These are phyloP conservation scores for Axea sp. DNA, from an alignment of 2,888 invertebrate genomes.

Conservation along the genomic window DNA sequence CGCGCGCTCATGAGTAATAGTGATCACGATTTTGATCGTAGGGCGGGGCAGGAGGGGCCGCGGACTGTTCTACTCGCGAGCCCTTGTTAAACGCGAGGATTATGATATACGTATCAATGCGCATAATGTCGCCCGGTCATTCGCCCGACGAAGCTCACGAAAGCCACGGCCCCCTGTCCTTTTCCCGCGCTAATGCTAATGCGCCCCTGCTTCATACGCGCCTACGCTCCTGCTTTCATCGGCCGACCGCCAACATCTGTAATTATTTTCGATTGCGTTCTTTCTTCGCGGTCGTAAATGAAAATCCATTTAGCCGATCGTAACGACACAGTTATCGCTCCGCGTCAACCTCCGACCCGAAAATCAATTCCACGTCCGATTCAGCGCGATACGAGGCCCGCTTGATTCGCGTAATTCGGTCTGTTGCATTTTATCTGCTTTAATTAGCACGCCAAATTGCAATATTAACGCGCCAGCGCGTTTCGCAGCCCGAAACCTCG, in stretches of 20 bases:
- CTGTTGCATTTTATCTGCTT: too few species aligned
- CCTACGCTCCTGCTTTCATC: constrained; percentile 34
- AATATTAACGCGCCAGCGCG: too few species aligned
- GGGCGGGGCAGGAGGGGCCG: constrained; percentile 1
- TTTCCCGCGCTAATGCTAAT: constrained; percentile 41
- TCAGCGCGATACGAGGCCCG: too few species aligned
- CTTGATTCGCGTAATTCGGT: too few species aligned
- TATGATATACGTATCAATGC: constrained; percentile 61
- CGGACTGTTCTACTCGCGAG: constrained; percentile 28
- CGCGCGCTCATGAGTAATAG: constrained; percentile 42
- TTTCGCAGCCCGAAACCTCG: too few species aligned
- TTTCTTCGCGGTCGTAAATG: constrained; percentile 43
- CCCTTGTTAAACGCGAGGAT: constrained; percentile 54
- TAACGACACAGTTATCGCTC: constrained; percentile 11
- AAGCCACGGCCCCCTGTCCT: constrained; percentile 55
- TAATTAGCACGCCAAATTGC: too few species aligned
- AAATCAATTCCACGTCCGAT: not conserved
- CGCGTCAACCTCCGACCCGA: constrained; percentile 3
- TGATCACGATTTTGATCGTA: constrained; percentile 48
- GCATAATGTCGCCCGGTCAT: constrained; percentile 55
- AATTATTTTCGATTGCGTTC: constrained; percentile 40
- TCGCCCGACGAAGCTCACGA: constrained; percentile 57
- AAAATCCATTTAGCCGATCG: constrained; percentile 47
- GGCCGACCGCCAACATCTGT: constrained; percentile 34
- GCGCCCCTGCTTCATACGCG: constrained; percentile 18